Evolutionary conservation across 2,797 vertebrate genomes (phyloP).

Genomic region (Pseudochirops corinnae): DNA sequence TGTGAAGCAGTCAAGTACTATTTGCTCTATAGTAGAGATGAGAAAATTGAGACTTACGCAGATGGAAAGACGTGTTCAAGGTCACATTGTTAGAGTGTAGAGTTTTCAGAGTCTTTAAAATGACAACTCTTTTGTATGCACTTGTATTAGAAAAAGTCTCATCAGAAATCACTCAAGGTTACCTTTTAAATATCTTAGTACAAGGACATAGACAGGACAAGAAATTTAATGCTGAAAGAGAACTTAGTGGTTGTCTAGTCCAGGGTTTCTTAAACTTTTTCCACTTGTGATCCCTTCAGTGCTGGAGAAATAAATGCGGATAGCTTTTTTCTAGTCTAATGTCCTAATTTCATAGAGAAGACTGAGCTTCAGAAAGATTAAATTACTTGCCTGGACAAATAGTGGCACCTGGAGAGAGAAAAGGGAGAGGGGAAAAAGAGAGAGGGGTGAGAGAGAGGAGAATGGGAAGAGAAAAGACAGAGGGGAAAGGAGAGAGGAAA

Average conservation of each 20-base stretch:
- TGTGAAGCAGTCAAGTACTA: neutral
- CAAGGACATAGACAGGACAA: neutral
- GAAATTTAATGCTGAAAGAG: neutral
- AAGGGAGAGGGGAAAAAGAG: neutral
- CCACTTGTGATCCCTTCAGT: too few species aligned
- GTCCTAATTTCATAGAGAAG: neutral
- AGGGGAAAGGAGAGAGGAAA: too few species aligned
- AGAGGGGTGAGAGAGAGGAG: neutral
- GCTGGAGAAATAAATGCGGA: too few species aligned
- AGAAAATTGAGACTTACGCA: neutral
- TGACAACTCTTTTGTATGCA: neutral
- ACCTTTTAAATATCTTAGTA: neutral
- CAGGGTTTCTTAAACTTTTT: too few species aligned
- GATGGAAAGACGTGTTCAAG: neutral
- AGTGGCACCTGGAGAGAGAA: neutral
- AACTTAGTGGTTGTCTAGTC: neutral
- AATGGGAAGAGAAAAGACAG: too few species aligned
- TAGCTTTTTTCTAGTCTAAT: neutral
- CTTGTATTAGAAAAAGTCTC: neutral
- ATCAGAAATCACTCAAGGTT: neutral
- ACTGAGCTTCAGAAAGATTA: neutral
- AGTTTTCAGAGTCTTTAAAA: neutral
- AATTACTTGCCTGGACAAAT: neutral
- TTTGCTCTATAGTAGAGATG: neutral
- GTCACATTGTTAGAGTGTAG: neutral